A percentile compares a stretch with the other conserved stretches of the same genome.
These are phyloP conservation scores for Tragopan temminckii DNA, from an alignment of 2,797 vertebrate genomes.

Conservation along the genomic window DNA sequence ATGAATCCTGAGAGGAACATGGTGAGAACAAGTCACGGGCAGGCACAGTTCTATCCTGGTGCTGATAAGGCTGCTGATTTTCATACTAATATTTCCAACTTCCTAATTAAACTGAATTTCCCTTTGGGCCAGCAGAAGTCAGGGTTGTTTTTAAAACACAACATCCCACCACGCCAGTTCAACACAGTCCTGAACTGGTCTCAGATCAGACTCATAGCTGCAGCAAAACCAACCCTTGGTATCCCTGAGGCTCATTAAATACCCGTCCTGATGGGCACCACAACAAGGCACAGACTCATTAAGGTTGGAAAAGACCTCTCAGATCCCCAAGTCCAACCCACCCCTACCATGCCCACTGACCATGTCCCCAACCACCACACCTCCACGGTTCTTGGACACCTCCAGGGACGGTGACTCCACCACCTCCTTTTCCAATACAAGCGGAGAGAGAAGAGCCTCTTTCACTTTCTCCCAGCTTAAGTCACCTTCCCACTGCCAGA, in stretches of 20 bases:
- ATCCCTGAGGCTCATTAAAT: neutral
- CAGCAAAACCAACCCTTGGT: neutral
- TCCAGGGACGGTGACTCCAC: too few species aligned
- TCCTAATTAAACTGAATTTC: neutral
- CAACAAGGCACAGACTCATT: neutral
- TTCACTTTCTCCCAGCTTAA: neutral
- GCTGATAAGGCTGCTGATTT: neutral
- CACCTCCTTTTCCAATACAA: neutral
- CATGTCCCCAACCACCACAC: too few species aligned
- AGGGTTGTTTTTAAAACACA: neutral
- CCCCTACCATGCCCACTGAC: too few species aligned
- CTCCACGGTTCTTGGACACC: too few species aligned
- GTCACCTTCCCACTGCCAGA: neutral
- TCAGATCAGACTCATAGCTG: neutral
- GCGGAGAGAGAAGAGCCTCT: neutral
- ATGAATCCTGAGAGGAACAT: neutral
- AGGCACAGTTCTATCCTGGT: rapidly evolving
- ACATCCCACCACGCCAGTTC: neutral
- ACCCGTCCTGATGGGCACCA: neutral
- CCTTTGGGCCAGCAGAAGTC: neutral
- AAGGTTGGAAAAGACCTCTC: too few species aligned
- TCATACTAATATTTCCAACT: neutral
- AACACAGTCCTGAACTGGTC: neutral
- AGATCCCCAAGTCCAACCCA: too few species aligned
- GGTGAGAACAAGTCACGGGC: neutral